Evolutionary conservation across 2,888 invertebrate genomes (phyloP), one percentile per base, ranked within the genome.

Genomic region (Psylliodes chrysocephalus): DNA sequence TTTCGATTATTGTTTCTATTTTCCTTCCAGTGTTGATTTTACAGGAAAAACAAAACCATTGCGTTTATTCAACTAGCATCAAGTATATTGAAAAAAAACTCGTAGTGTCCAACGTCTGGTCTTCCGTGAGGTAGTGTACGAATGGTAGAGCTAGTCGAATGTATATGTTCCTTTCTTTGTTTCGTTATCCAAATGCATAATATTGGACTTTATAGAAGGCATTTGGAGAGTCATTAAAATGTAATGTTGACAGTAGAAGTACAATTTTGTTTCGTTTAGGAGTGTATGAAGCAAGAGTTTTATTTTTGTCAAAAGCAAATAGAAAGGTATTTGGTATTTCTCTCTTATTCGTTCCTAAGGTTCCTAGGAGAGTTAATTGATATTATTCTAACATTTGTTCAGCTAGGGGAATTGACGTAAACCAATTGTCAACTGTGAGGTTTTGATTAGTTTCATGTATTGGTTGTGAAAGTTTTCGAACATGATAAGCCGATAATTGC

Each of bases 261-360:
- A 75, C 73, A 47, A 65, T 57, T 69, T 73, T 76, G 62, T 73
- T 67, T 64, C 33, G 18, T 60, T 69, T 64, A 53, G 74, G 75
- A 5, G 68, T 60, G 64, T 70, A 75, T 22, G 72, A 73, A 46
- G 74, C 63, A 19, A 69, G 35, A 60, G 64, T 64, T 49, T 64
- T 66, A 12, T 61, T 55, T 18, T 49, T 53, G 19, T 62, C 56
- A 55, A 63, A 67, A 42, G 54, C 62, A 59, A 67, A 66, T 35
- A 52, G 46, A n/a, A 47, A 67, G 6, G 17, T 30, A 19, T 3
- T 25, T 5, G 25, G 7, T 25, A 25, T 25, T 25, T 25, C 25
- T 25, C 25, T 25, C 25, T 5, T 25, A 25, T 25, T 25, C 25
- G 3, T 25, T 25, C 25, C 7, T 25, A 25, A 25, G 25, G 25